These are phyloP conservation scores for Aphaenogaster rudis DNA, from an alignment of 1,140 invertebrate genomes.

Conservation along the genomic window DNA sequence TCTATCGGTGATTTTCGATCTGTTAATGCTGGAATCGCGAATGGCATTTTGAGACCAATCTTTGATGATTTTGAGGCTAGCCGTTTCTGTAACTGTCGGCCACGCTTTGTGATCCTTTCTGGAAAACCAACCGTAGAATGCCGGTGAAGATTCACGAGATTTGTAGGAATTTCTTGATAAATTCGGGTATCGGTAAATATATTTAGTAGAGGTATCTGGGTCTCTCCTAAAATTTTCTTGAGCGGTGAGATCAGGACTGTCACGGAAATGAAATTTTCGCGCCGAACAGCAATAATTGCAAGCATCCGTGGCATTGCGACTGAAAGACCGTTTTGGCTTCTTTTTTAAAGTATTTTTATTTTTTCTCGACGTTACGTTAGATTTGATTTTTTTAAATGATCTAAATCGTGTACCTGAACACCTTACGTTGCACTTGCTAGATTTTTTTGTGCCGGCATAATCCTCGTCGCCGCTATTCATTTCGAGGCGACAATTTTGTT, in stretches of 20 bases:
- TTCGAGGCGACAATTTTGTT: constrained; percentile 37
- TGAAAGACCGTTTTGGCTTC: background rate
- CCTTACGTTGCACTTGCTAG: constrained; percentile 35
- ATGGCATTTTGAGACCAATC: background rate
- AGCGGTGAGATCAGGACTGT: background rate
- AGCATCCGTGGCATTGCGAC: background rate
- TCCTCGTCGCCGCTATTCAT: constrained; percentile 29
- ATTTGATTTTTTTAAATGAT: constrained; percentile 2
- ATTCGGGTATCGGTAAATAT: background rate
- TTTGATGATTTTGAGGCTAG: constrained; percentile 28
- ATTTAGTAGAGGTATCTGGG: background rate
- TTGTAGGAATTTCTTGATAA: constrained; percentile 24
- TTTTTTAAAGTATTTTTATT: constrained; percentile 4
- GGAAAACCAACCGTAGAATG: background rate
- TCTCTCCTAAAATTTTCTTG: background rate
- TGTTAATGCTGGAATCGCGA: background rate
- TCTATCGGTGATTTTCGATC: background rate
- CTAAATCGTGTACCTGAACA: constrained; percentile 3
- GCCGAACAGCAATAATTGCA: constrained; percentile 8
- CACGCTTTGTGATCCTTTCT: background rate
- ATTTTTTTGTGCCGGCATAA: constrained; percentile 30
- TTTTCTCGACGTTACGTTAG: constrained; percentile 8
- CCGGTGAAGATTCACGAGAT: background rate
- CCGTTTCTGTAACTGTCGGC: background rate
- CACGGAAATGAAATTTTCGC: background rate